Conservation (phyloP, 2,113 vertebrate species). For the Echinops telfairi region DNA sequence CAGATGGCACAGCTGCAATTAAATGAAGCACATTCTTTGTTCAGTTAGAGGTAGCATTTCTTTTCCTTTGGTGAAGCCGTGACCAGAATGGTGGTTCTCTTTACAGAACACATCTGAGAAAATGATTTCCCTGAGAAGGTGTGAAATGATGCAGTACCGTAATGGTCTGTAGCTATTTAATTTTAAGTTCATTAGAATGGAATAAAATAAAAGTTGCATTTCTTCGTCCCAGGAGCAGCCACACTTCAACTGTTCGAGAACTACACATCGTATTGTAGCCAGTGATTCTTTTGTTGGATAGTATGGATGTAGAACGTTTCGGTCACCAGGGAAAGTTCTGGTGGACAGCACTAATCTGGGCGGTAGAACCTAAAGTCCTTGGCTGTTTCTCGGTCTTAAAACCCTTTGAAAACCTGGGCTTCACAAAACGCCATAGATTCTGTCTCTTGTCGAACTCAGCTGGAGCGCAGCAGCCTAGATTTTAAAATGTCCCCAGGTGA, state of each 20-base stretch:
- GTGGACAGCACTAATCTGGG: background rate
- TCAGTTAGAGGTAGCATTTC: background rate
- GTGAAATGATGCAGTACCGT: background rate
- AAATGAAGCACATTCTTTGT: background rate
- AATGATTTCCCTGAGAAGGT: constrained; percentile 21
- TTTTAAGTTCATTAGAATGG: constrained; percentile 13
- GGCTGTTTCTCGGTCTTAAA: background rate
- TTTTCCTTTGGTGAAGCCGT: background rate
- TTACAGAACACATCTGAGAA: background rate
- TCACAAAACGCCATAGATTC: constrained; percentile 19
- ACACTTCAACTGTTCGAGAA: constrained; percentile 14
- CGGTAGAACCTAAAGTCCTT: background rate
- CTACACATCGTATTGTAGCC: background rate
- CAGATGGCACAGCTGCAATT: no score
- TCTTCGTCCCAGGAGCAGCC: background rate
- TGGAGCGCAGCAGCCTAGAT: background rate
- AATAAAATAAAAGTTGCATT: constrained; percentile 33
- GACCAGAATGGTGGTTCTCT: constrained; percentile 25
- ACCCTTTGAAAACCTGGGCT: constrained; percentile 9
- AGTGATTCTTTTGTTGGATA: background rate
- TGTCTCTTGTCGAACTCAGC: constrained; percentile 13
- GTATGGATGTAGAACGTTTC: background rate
- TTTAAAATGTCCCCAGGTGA: constrained; percentile 17
- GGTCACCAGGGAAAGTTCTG: background rate
- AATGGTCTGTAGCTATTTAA: background rate